phyloP scores from a whole-genome alignment of 1,140 invertebrate genomes.

The Zaprionus capensis region DNA sequence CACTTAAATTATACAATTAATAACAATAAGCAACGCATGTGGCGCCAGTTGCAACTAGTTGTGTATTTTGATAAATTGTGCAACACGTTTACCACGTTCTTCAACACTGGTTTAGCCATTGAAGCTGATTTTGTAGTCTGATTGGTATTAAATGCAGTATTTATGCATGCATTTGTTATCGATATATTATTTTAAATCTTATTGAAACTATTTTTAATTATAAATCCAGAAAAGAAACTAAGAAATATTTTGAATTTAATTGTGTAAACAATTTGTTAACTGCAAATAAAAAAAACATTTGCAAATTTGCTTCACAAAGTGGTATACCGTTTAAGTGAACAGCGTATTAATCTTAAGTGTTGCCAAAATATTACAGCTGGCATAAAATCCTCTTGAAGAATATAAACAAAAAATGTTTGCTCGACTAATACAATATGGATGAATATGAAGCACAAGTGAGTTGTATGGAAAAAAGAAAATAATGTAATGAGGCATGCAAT shows the following conservation, averaged over 20 bases:
- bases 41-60: conserved; percentile 26
- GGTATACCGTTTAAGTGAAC: not conserved
- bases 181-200: not conserved
- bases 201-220: not conserved
- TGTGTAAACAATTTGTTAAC: too few species aligned
- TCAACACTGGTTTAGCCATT: conserved; percentile 13
- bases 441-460: conserved; percentile 74
- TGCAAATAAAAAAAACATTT: too few species aligned
- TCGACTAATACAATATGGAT: conserved; percentile 39
- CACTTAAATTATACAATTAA: conserved; percentile 7
- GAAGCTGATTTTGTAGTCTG: not conserved
- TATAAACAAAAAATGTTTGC: conserved; percentile 32
- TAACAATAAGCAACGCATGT: conserved; percentile 37
- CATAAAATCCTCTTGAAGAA: conserved; percentile 1
- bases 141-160: not conserved
- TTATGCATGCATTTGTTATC: not conserved
- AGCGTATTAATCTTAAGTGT: conserved; percentile 20
- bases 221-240: too few species aligned
- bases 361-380: conserved; percentile 10
- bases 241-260: too few species aligned
- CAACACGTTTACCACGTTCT: conserved; percentile 10
- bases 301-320: too few species aligned
- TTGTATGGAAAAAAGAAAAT: not conserved
- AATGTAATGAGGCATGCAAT: not conserved
- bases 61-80: conserved; percentile 23